Base-by-base conservation (phyloP, 2,888 invertebrate species). In the Synergus japonicus region DNA sequence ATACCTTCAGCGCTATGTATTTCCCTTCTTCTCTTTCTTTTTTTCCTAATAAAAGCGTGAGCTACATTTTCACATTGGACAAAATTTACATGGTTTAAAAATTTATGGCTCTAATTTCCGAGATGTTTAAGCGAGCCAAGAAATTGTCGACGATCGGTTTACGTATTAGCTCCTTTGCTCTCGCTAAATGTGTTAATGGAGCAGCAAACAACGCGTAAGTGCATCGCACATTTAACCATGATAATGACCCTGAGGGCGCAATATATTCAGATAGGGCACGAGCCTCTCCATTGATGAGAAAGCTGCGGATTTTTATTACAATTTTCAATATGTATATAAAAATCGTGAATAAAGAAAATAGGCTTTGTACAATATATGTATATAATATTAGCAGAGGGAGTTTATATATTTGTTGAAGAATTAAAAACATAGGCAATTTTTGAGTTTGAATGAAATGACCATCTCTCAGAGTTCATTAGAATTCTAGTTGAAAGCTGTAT, bases 31-130 rank as follows among this genome's bases (percentile, higher is more conserved):
- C n/a, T 37, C 2, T 49, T 29, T n/a, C 4, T 69, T 9, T 46
- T 9, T 29, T 49, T 44, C 44, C 22, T 12, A 29, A 29, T 18
- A 22, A 73, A n/a, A 37, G 29, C 13, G 49, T 49, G 37, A 49
- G 15, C 37, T 29, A 49, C 9, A 69, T 5, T 8, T 37, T 54
- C 37, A 22, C 73, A 54, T 73, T 49, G 46, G 8, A 13, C 81
- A 77, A 78, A 87, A 90, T 89, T 90, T 88, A 89, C 87, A 88
- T 29, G 87, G 84, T 83, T 76, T 81, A 84, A 79, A 86, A 89
- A 90, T 90, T 90, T 89, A 90, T 90, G 86, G 87, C 84, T 89
- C 89, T 89, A 90, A 90, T 90, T 90, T 90, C 90, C 90, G 89
- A 80, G 89, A 88, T 90, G 88, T 89, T 89, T 88, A 89, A 88